Base-by-base conservation (phyloP, 2,113 vertebrate species). In the Parus major region DNA sequence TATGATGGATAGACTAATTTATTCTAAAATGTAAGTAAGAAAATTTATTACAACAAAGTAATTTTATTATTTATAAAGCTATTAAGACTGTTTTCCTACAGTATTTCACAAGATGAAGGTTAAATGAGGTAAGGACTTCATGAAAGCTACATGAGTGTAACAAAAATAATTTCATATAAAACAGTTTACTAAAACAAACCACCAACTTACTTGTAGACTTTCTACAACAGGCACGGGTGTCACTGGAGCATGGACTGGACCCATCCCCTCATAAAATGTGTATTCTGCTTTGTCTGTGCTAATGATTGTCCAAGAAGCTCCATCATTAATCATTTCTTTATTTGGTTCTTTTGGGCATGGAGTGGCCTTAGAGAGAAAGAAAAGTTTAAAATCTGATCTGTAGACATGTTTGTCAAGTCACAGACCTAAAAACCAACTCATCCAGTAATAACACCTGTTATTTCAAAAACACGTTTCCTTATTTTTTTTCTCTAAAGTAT, bases 321-420 rank as follows among this genome's bases (percentile, higher is more conserved):
- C 99, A n/a, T 99, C 99, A 82, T 99, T 99, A 97, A 99, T 99
- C 99, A 99, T 99, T 98, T 99, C 99, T 98, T 99, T 99, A 98
- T 99, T 99, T 98, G 99, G 99, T 98, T 99, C 99, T 98, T 99
- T 99, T 76, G 99, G 99, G 97, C 99, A 99, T 98, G 99, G 99
- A 98, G 99, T 99, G 98, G 99, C 99, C 99, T 99, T 96, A 86
- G 42, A 63, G 85, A 94, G 70, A 90, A 93, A 93, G 46, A 82
- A 88, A 27, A 61, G 61, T 52, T 86, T 92, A 39, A 92, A 46
- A 63, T 44, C 47, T 83, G 36, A 79, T 18, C 56, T 39, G 25
- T 22, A 78, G 20, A 75, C 3, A 53, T 1, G 1, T 86, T 72
- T 77, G 20, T 46, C 44, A 80, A 75, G 29, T 61, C 63, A 84